Base-by-base conservation (phyloP, 2,797 vertebrate species). In the Alexandromys oeconomus region DNA sequence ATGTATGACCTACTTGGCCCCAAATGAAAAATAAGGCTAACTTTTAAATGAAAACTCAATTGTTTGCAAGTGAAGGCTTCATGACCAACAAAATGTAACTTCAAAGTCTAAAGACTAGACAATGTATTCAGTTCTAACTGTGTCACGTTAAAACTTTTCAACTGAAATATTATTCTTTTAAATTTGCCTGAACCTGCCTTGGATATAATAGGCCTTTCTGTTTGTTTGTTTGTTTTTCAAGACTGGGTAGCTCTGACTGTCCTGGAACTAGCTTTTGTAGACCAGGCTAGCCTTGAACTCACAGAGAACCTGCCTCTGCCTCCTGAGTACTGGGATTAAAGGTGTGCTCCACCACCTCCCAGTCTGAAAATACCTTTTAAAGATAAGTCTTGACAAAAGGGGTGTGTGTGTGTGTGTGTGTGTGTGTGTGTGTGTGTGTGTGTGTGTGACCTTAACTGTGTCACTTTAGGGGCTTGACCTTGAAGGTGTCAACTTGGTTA, bases 351-450 rank as follows among this genome's bases (percentile, higher is more conserved):
- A 19, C 54, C 54, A 54, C 54, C 54, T 54, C 54, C 54, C 54
- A 57, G 54, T 57, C 54, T 57, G 54, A 54, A 54, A 54, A 5
- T 73, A 77, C n/a, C 63, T 94, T 76, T 84, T 59, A 17, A 89
- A 93, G 92, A 80, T 94, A 97, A 92, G 87, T 93, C 61, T 40
- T 93, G 40, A 96, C 97, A 90, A 11, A 95, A 94, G 91, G 51
- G 67, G 9, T 61, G 51, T 95, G 48, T 87, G 73, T 48, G 48
- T 48, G 48, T 48, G 48, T 46, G 46, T 46, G 7, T 95, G 48
- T 86, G 73, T 46, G 46, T 46, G 4, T 43, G 40, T 43, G 51
- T 71, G 9, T 61, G 46, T 95, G 48, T 86, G 73, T 40, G 40
- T 40, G 2, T 40, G 40, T 40, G 40, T 40, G 40, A 95, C 91